These are phyloP conservation scores for Catonia carolina DNA, from an alignment of 2,888 invertebrate genomes.

Conservation along the genomic window DNA sequence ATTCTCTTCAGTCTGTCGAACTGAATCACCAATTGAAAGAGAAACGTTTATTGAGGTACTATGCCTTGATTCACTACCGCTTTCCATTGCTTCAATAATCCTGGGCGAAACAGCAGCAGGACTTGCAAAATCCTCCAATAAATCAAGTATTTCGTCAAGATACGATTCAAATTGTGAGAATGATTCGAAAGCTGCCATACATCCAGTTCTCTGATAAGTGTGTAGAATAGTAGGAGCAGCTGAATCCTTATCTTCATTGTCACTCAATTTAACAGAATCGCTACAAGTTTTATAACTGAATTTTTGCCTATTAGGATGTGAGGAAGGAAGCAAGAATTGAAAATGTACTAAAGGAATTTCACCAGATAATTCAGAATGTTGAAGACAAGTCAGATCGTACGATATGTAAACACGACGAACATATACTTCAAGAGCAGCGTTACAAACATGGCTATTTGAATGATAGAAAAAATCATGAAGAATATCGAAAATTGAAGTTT, in stretches of 20 bases:
- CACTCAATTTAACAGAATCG: not conserved
- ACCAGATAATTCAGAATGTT: constrained; percentile 80
- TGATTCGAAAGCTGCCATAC: constrained; percentile 85
- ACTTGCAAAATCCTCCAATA: constrained; percentile 72
- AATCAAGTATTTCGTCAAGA: constrained; percentile 76
- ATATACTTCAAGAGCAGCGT: constrained; percentile 92
- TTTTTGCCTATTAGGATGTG: constrained; percentile 75
- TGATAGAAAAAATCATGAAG: constrained; percentile 98
- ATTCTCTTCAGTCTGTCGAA: constrained; percentile 47
- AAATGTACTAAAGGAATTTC: constrained; percentile 88
- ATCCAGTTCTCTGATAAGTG: constrained; percentile 77
- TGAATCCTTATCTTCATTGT: constrained; percentile 30
- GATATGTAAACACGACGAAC: constrained; percentile 91
- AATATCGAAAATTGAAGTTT: constrained; percentile 96
- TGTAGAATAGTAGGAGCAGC: constrained; percentile 48
- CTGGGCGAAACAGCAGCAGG: constrained; percentile 61
- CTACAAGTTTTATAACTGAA: constrained; percentile 9
- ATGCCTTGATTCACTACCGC: constrained; percentile 37
- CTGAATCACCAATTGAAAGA: constrained; percentile 50
- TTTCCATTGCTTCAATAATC: constrained; percentile 43
- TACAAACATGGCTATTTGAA: constrained; percentile 79
- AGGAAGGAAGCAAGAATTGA: constrained; percentile 87
- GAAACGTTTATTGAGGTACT: constrained; percentile 83
- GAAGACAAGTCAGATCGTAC: constrained; percentile 87
- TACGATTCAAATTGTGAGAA: constrained; percentile 82